Base-by-base conservation (phyloP, 2,797 vertebrate species). In the Molossus alvarezi region DNA sequence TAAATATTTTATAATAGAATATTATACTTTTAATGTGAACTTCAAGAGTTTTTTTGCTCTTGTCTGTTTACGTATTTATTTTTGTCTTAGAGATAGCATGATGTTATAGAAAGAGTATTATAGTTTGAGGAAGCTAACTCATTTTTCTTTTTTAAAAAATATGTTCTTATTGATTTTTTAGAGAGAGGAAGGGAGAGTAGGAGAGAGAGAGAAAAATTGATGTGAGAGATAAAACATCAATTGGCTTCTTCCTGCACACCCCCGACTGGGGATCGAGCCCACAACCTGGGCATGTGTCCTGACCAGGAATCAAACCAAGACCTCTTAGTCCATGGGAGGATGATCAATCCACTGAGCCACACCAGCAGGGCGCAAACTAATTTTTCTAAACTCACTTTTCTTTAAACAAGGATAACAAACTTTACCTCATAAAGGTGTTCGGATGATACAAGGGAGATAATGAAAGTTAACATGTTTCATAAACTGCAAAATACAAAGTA, bases 401-500 rank as follows among this genome's bases (percentile, higher is more conserved):
- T 86, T 91, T 75, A 87, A 93, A 72, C 0, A 29, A 15, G 9
- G 33, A 51, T 64, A 94, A 69, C 1, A 88, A 62, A 93, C 90
- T 9, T 62, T 45, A 91, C 2, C 37, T 84, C n/a, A 51, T 71
- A 73, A 73, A 88, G 57, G n/a, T 13, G 4, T 60, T 23, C n/a
- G 67, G 20, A 88, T 3, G 48, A 23, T 51, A 58, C 3, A 55
- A 51, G 48, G 58, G 75, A 96, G 29, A 65, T 51, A 80, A 81
- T 25, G 18, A 69, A 92, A 73, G n/a, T n/a, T 57, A 72, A 45
- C 1, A 6, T 79, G 5, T 82, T 80, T 55, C 92, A 1, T 60
- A 92, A 92, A 82, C 57, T 90, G 9, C 65, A 92, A 90, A 97
- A 73, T 82, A 91, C 23, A 27, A 60, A 91, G 21, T 37, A 69